These are phyloP conservation scores for Cydia fagiglandana DNA, from an alignment of 1,140 invertebrate species.

Conservation along the genomic window DNA sequence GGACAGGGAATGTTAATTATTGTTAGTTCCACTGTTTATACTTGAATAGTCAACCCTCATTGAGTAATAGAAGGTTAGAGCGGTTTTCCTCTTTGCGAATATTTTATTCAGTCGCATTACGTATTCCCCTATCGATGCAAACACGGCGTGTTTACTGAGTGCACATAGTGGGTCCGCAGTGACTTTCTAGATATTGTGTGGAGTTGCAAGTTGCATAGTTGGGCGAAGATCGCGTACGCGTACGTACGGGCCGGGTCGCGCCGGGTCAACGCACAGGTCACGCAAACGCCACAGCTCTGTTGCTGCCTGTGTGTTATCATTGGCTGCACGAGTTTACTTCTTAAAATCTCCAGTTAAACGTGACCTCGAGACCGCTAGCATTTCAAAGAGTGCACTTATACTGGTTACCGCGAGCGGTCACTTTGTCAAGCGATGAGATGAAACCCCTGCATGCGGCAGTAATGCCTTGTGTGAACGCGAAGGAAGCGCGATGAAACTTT, in stretches of 20 bases:
- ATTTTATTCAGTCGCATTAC: slow-evolving; percentile 28
- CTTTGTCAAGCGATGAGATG: neutral
- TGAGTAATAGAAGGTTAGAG: slow-evolving; percentile 18
- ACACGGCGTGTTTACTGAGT: slow-evolving; percentile 11
- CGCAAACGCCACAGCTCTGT: slow-evolving; percentile 39
- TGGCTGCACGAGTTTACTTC: neutral
- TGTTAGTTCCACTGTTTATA: slow-evolving; percentile 15
- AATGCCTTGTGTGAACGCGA: slow-evolving; percentile 8
- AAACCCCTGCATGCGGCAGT: slow-evolving; percentile 3
- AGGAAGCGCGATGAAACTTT: slow-evolving; percentile 2
- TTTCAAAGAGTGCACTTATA: neutral
- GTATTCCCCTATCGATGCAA: slow-evolving; percentile 27
- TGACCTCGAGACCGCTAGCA: neutral
- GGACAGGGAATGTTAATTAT: neutral
- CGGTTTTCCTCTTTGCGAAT: slow-evolving; percentile 24
- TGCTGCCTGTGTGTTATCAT: slow-evolving; percentile 12
- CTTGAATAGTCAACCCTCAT: neutral
- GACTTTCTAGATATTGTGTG: slow-evolving; percentile 30
- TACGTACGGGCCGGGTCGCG: slow-evolving; percentile 38
- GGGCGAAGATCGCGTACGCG: slow-evolving; percentile 47
- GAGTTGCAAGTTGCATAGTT: slow-evolving; percentile 27
- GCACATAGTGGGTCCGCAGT: slow-evolving; percentile 6
- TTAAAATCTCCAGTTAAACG: neutral
- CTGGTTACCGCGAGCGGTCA: neutral
- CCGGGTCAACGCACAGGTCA: slow-evolving; percentile 51